Base-by-base conservation (phyloP, 2,888 invertebrate species). In the Scaeva pyrastri region DNA sequence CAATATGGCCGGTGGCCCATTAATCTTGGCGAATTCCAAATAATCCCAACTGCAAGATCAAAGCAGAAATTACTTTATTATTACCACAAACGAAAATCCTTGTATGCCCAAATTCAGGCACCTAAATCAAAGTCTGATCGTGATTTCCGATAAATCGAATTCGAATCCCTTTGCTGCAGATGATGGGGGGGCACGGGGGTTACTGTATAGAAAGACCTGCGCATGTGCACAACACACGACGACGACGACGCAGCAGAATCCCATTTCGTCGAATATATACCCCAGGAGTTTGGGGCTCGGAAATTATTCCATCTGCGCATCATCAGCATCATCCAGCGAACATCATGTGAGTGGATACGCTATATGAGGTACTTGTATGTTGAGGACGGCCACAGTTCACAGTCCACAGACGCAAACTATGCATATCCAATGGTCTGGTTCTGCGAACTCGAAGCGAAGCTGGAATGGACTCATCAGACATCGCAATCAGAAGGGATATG, bases 11-110 rank as follows among this genome's bases (percentile, higher is more conserved):
- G 81, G 31, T 48, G 66, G 55, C 70, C 77, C 82, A 86, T 86
- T 86, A 86, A 86, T 86, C 86, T 86, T 71, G 70, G 62, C 71
- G 73, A 86, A 82, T 86, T 86, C 86, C 82, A 74, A 74, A 86
- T 82, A 86, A 86, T 86, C 82, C 82, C 71, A 77, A 82, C 82
- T 71, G 81, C 73, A 64, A 82, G 82, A 86, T 86, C 86, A 82
- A 86, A 82, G 86, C 86, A 86, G 82, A 82, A 86, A 86, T 86
- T 86, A 86, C 86, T 86, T 86, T 82, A 86, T 86, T 86, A 86
- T 82, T 82, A 82, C 86, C 86, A 73, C 60, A 60, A 80, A 80
- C 71, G 75, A 71, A 50, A 74, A 86, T 77, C 81, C 82, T 71
- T 82, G 86, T 86, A 80, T 82, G 86, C 82, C 82, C 77, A 86